Conservation (phyloP, 53 echinoderm and acorn worm genomes). For the Actinopyga echinites region DNA sequence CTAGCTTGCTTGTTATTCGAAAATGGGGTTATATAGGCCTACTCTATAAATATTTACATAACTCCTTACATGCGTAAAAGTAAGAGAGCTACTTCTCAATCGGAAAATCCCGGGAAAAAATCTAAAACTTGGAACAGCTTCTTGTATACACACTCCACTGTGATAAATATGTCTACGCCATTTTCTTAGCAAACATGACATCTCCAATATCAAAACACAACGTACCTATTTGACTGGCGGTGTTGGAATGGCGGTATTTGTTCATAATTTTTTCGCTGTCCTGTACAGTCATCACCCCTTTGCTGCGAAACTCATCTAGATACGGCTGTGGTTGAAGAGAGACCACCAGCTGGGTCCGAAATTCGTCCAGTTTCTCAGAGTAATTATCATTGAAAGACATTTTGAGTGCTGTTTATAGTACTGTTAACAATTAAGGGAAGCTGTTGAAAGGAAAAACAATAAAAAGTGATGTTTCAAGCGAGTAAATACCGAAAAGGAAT, state of each 20-base stretch:
- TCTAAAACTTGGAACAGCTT: too few relatives aligned
- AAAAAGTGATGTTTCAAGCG: too few relatives aligned
- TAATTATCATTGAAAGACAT: slow-evolving; percentile 29
- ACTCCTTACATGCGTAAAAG: too few relatives aligned
- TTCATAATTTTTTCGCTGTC: slow-evolving; percentile 9
- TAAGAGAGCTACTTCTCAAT: too few relatives aligned
- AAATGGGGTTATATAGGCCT: too few relatives aligned
- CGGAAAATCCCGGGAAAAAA: too few relatives aligned
- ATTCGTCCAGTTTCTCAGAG: slow-evolving; percentile 9
- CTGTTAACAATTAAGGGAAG: background rate
- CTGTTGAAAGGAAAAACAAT: background rate
- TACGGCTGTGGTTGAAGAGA: background rate
- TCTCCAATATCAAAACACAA: background rate
- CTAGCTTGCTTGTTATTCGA: too few relatives aligned
- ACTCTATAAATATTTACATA: too few relatives aligned
- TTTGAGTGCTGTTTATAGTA: background rate
- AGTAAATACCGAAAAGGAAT: too few relatives aligned
- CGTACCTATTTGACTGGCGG: background rate
- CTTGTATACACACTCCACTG: too few relatives aligned
- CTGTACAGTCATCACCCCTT: background rate
- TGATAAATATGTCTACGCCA: too few relatives aligned
- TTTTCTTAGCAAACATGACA: too few relatives aligned
- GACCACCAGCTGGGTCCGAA: background rate
- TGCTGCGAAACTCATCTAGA: background rate
- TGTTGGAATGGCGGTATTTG: background rate